Base-by-base conservation (phyloP, 2,888 invertebrate species). In the Prenolepis imparis region DNA sequence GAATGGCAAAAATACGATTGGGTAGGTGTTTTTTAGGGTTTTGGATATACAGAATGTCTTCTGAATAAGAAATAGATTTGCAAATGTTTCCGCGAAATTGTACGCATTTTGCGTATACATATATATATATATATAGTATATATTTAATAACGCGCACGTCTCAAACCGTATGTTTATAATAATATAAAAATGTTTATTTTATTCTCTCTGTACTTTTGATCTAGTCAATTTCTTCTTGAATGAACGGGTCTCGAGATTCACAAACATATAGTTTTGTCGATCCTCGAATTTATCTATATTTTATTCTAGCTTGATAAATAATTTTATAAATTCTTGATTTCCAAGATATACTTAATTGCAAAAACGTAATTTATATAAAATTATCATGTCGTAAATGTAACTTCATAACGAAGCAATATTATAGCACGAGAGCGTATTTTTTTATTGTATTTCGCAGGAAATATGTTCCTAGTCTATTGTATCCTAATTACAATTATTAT, bases 171-270 rank as follows among this genome's bases (percentile, higher is more conserved):
- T 18, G 18, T 63, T 61, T 81, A 63, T 15, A 59, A 59, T 59
- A 55, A 15, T 39, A n/a, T n/a, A n/a, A 28, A 73, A 81, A 74
- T 63, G 64, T 63, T 70, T 83, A 57, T 87, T 84, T 84, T 83
- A 80, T 9, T 15, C 28, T 68, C 82, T 88, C 68, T 88, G 85
- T 89, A 89, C 86, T 92, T 91, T 90, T 90, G 89, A 93, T 94
- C 94, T 94, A 94, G 94, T 94, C 94, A 94, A 91, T 90, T n/a
- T 84, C 82, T 86, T 91, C 90, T 41, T 44, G 21, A 70, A 70
- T 44, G 8, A 57, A 68, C 3, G n/a, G 21, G 28, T 55, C 15
- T 67, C 18, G 15, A 78, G 32, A 70, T 32, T 68, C 18, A 36
- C 15, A 44, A 4, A 44, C 15, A 18, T 9, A 11, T 36, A 66